phyloP scores from a whole-genome alignment of 2,797 vertebrate genomes.

The Spatula versicolor region DNA sequence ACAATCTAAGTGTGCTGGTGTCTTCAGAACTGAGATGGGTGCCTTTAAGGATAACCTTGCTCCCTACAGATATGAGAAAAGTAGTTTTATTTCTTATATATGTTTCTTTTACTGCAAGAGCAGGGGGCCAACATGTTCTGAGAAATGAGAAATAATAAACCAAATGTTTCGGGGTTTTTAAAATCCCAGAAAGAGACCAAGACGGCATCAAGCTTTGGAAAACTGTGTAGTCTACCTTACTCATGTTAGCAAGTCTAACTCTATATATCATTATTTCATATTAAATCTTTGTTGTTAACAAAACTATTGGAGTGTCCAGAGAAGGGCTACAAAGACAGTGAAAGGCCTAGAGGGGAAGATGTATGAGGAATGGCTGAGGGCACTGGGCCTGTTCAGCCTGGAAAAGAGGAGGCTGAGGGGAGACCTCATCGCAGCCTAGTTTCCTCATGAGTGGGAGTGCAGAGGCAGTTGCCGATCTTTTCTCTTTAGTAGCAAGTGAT shows the following conservation, averaged over 20 bases:
- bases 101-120: background rate
- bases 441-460: too few relatives aligned
- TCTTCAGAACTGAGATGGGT: background rate
- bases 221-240: background rate
- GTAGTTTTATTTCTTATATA: background rate
- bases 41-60: background rate
- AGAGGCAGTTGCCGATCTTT: too few relatives aligned
- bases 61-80: background rate
- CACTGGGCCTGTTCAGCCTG: too few relatives aligned
- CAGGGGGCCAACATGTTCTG: background rate
- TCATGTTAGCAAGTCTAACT: background rate
- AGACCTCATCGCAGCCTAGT: too few relatives aligned
- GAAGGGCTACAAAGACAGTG: too few relatives aligned
- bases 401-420: too few relatives aligned
- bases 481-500: too few relatives aligned
- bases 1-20: background rate
- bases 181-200: background rate
- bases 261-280: background rate
- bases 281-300: slow-evolving; percentile 10
- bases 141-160: slow-evolving; percentile 32
- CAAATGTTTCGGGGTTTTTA: slow-evolving; percentile 2
- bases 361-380: too few relatives aligned
- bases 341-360: too few relatives aligned
- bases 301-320: too few relatives aligned
- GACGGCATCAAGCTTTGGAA: background rate